Base-by-base conservation (phyloP, 2,113 vertebrate species). In the Sterna hirundo region DNA sequence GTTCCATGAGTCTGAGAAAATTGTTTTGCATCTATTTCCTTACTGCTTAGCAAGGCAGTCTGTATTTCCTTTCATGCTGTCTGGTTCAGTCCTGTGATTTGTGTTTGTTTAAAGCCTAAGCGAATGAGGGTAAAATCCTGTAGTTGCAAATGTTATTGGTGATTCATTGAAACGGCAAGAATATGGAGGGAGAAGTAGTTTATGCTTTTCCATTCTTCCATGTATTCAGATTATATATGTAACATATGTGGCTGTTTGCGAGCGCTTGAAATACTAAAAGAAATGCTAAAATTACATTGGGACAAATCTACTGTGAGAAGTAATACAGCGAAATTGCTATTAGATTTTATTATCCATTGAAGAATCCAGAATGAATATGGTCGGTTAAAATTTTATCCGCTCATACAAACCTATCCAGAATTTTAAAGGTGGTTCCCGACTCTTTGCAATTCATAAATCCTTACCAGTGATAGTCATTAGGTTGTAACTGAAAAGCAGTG, bases 331-430 rank as follows among this genome's bases (percentile, higher is more conserved):
- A 84, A 71, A 94, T 58, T 27, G 22, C 55, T 22, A 9, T 77
- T 87, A 62, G 60, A 58, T 96, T 95, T 93, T 89, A 80, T 91
- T 95, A 44, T 52, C 27, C 62, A 15, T 51, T 85, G 76, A 94
- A 84, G 47, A 89, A 82, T 65, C 65, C 69, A n/a, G 36, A 72
- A 83, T 47, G 23, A 74, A 79, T 68, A 76, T 52, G 38, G 30
- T 75, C 1, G 0, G 74, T 91, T 94, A 61, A 79, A 84, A 69
- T 71, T 88, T 71, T 81, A 89, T 87, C 80, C 0, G 0, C 72
- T 77, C 23, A 2, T 46, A 55, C 83, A 86, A 88, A 82, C 65
- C 30, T 81, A 57, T 27, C 18, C 47, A 51, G 80, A 75, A 64
- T 88, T 93, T 81, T 91, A 82, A 82, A 69, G 80, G 27, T 2